Base-by-base conservation (phyloP, 2,797 vertebrate species). In the Mus minutoides region DNA sequence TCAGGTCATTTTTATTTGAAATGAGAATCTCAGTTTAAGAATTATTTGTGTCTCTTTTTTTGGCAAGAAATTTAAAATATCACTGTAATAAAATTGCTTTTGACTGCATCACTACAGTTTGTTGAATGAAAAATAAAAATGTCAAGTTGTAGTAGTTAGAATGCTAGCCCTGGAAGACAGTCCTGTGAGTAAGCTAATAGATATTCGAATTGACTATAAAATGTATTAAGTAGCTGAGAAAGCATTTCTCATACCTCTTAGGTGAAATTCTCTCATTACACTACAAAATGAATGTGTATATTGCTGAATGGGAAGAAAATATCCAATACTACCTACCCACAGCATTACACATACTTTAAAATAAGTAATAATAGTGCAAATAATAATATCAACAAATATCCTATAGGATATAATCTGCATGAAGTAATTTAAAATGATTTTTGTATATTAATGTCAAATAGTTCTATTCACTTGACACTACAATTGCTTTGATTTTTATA, bases 121-220 rank as follows among this genome's bases (percentile, higher is more conserved):
- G 88, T 31, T 82, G 37, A 86, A 82, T 78, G 26, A 52, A 77
- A 83, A 92, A 94, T 0, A 85, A 94, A 96, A 91, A 60, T 49
- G 10, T 73, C 73, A 56, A 92, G 46, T 79, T 92, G 58, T 13
- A n/a, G 71, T 9, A 29, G 8, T 64, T 75, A 76, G 2, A 56
- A 71, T 80, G 16, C 29, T 79, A 37, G 31, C 14, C 87, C 64
- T 90, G 87, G 73, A 9, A 89, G 79, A 31, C 0, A 96, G 69
- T 4, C 13, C 22, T 94, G 31, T 85, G 7, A 26, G 67, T 49
- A 93, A 94, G 78, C 24, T 78, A 79, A 93, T 79, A 37, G 13
- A 78, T 24, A 13, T 75, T 62, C 88, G 67, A 96, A 58, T 24
- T 34, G 88, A 26, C 10, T 71, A 2, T 85, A 96, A 95, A 78